A percentile compares a stretch with the other conserved stretches of the same genome.
These are phyloP conservation scores for Psilanteris sp. DNA, from an alignment of 1,140 invertebrate species.

Conservation along the genomic window DNA sequence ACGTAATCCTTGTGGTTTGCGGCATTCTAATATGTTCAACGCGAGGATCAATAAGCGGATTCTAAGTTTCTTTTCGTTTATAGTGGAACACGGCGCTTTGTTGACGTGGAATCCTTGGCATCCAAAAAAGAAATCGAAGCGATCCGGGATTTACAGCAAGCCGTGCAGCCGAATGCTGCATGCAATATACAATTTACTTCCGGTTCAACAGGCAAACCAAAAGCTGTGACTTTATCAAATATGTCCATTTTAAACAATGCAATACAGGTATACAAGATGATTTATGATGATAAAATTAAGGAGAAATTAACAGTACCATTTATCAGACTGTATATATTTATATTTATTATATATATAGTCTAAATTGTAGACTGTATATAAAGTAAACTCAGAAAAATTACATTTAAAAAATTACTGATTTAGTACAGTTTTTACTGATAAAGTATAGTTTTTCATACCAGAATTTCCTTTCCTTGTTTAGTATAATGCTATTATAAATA, in stretches of 20 bases:
- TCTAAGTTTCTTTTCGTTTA: constrained; percentile 65
- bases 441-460: no score
- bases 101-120: constrained; percentile 80
- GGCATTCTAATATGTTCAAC: constrained; percentile 40
- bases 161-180: constrained; percentile 84
- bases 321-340: no score
- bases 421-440: no score
- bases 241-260: constrained; percentile 93
- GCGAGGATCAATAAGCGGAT: constrained; percentile 42
- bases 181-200: constrained; percentile 94
- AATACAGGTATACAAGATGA: constrained; percentile 73
- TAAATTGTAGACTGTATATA: no score
- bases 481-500: no score
- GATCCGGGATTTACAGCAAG: constrained; percentile 67
- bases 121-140: constrained; percentile 65
- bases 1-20: constrained; percentile 31
- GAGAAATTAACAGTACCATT: no score
- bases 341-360: no score
- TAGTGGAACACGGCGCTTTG: constrained; percentile 83
- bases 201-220: constrained; percentile 92
- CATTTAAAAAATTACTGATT: no score
- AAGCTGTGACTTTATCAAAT: constrained; percentile 92
- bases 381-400: no score
- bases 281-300: no score
- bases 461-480: no score